Base-by-base conservation (phyloP, 2,888 invertebrate species). In the Himalopsyche kuldschensis region DNA sequence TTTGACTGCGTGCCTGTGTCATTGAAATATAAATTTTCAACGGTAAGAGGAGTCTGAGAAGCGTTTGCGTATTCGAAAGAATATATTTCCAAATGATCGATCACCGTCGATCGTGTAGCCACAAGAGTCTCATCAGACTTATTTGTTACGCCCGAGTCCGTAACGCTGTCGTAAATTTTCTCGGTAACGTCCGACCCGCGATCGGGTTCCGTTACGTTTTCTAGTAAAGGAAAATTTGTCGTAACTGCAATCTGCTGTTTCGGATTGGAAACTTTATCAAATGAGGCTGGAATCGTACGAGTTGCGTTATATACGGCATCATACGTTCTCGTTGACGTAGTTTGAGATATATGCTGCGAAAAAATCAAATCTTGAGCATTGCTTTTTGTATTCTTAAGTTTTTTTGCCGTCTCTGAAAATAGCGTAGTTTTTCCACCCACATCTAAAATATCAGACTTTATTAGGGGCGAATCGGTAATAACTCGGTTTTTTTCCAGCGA, bases 1-100 rank as follows among this genome's bases (percentile, higher is more conserved):
- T 41, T 31, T 8, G 1, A 69, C 17, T 78, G 27, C 20, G 41
- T 47, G 8, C 20, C 75, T 0, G 83, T 78, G 27, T 78, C 81
- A 47, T 83, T 83, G 30, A 78, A 83, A 69, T 63, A 78, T 35
- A 83, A 78, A 81, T 83, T 83, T 80, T 83, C 83, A 15, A 78
- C 80, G 78, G 77, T 80, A 5, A 78, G 75, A 30, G 76, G 35
- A 30, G 24, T 78, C n/a, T 69, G 20, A 32, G 69, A 69, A 31
- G 30, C 30, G 31, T 78, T 79, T 6, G 79, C 48, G 31, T 79
- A 79, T 46, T 83, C 83, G 3, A 78, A 75, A 3, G 80, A 78
- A 46, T 76, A 81, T 30, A 81, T 27, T 81, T 83, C 81, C 46
- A 83, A 63, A 47, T 78, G 80, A 63, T 83, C 83, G 0, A 79